Evolutionary conservation across 2,888 invertebrate genomes (phyloP).

Genomic region (Mimas tiliae): DNA sequence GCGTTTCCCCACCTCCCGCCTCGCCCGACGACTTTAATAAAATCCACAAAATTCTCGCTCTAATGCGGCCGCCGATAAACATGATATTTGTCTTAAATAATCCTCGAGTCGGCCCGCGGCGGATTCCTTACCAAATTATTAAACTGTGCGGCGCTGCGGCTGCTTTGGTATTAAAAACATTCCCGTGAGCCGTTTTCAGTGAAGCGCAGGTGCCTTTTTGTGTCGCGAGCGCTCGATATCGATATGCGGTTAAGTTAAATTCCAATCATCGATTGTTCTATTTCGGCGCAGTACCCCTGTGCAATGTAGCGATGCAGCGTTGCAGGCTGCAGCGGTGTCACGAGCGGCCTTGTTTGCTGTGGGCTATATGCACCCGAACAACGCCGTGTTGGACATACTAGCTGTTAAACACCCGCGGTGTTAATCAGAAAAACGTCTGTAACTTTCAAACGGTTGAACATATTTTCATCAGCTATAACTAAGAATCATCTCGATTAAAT

Average conservation of each 20-base stretch:
- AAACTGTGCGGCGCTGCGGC: background rate
- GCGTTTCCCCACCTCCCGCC: background rate
- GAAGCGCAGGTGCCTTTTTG: background rate
- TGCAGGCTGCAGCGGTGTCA: background rate
- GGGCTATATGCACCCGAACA: too few relatives aligned
- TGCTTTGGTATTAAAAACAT: background rate
- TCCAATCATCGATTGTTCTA: conserved; percentile 29
- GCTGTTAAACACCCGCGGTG: too few relatives aligned
- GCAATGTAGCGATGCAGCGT: background rate
- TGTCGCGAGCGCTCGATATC: conserved; percentile 4
- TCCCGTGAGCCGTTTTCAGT: background rate
- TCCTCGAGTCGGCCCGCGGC: background rate
- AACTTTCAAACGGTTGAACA: too few relatives aligned
- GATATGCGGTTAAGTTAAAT: conserved; percentile 20
- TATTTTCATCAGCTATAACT: too few relatives aligned
- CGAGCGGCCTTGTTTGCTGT: too few relatives aligned
- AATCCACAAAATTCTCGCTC: conserved; percentile 26
- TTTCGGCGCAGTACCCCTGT: conserved; percentile 11
- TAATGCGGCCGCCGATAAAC: conserved; percentile 23
- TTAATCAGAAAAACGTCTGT: too few relatives aligned
- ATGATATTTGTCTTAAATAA: conserved; percentile 19
- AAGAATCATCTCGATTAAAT: too few relatives aligned
- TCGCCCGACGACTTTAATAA: conserved; percentile 29
- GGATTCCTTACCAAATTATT: conserved; percentile 15
- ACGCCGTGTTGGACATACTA: too few relatives aligned